Evolutionary conservation across 2,113 vertebrate genomes (phyloP).

Genomic region (Pelmatolapia mariae): DNA sequence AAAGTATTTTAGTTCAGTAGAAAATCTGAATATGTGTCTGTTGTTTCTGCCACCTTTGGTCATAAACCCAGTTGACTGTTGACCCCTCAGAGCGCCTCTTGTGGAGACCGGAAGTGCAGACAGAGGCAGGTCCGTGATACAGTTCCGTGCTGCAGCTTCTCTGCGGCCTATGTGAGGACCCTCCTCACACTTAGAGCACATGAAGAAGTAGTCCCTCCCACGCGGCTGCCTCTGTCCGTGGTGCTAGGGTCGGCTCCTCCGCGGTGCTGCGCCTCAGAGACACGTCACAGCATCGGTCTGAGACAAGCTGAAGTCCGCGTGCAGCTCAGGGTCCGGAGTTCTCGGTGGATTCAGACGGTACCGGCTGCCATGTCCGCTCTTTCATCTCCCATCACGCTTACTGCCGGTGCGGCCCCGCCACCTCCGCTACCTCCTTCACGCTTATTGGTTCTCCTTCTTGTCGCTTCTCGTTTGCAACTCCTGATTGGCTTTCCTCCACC

Average conservation of each 20-base stretch:
- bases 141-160: background rate
- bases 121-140: background rate
- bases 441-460: slow-evolving; percentile 21
- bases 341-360: background rate
- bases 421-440: background rate
- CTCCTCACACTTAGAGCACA: background rate
- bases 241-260: slow-evolving; percentile 27
- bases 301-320: fast-evolving
- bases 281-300: background rate
- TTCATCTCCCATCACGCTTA: slow-evolving; percentile 57
- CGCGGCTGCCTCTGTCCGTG: slow-evolving; percentile 60
- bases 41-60: background rate
- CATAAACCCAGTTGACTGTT: background rate
- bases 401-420: background rate
- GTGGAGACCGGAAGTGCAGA: background rate
- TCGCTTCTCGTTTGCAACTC: slow-evolving; percentile 39
- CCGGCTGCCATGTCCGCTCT: slow-evolving; percentile 31
- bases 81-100: background rate
- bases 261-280: background rate
- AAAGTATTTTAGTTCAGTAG: background rate
- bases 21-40: background rate
- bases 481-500: slow-evolving; percentile 35
- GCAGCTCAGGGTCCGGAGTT: background rate
- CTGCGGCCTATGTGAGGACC: background rate
- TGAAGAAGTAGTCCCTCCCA: background rate